A percentile compares a stretch with the other conserved stretches of the same genome.
Conservation (phyloP, 2,113 vertebrate species). For the Pseudopipra pipra region DNA sequence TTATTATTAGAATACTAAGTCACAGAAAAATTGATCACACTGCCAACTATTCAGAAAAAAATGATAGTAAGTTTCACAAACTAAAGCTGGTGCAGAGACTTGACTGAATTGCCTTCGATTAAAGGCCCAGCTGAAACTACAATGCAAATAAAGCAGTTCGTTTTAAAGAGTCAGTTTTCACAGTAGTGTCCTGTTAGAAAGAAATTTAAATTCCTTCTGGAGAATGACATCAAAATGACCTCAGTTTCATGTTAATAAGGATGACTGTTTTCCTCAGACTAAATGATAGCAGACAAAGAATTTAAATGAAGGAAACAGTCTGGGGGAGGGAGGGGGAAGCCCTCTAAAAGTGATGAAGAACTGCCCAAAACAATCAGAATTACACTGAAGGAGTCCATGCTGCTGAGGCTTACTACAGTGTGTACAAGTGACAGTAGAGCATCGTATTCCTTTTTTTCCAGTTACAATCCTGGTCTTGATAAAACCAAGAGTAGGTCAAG, state of each 20-base stretch:
- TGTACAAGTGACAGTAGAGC: not conserved
- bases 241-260: not conserved
- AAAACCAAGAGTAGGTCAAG: not conserved
- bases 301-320: not conserved
- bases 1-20: not conserved
- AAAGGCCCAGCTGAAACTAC: not conserved
- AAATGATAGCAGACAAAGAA: not conserved
- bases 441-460: not conserved
- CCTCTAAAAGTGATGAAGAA: not conserved
- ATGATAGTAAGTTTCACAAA: not conserved
- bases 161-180: not conserved
- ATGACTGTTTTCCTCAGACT: not conserved
- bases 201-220: not conserved
- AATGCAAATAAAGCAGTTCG: not conserved
- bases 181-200: not conserved
- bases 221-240: not conserved
- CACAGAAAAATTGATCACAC: not conserved
- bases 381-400: not conserved
- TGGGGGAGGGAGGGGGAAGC: fast-evolving
- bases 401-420: not conserved
- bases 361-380: not conserved
- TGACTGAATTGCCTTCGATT: not conserved
- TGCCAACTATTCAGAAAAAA: not conserved
- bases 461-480: not conserved
- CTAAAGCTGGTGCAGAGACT: not conserved